Conservation (phyloP, 2,113 vertebrate genomes). For the Eulacestoma nigropectus region DNA sequence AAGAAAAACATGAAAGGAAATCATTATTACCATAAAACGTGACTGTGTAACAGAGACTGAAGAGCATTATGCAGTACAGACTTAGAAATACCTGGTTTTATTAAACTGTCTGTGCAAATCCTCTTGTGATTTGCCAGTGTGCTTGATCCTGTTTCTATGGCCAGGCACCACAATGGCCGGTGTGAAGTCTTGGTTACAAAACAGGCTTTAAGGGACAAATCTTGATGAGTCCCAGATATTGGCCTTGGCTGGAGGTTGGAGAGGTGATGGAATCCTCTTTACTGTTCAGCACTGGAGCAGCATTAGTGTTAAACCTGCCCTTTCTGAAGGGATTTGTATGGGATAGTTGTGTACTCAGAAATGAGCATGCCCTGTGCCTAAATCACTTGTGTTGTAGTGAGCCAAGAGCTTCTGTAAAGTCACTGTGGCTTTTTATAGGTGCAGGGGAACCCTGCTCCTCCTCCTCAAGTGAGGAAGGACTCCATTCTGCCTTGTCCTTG, state of each 20-base stretch:
- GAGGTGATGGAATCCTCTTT: slow-evolving; percentile 57
- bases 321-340: slow-evolving; percentile 22
- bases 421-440: background rate
- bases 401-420: background rate
- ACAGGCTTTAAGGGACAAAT: slow-evolving; percentile 50
- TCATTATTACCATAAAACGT: background rate
- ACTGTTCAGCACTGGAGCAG: background rate
- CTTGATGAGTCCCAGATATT: slow-evolving; percentile 43
- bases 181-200: slow-evolving; percentile 40
- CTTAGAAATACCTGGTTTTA: background rate
- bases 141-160: background rate
- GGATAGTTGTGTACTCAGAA: background rate
- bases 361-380: background rate
- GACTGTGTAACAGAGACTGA: background rate
- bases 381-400: background rate
- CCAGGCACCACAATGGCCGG: background rate
- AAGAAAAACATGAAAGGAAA: background rate
- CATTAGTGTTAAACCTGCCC: slow-evolving; percentile 41
- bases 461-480: background rate
- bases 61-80: background rate
- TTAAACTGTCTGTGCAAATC: background rate
- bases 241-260: slow-evolving; percentile 7
- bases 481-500: background rate
- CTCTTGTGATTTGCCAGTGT: background rate
- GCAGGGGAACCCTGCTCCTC: background rate